Conservation (phyloP, 2,113 vertebrate genomes). For the Atherinomorus stipes region DNA sequence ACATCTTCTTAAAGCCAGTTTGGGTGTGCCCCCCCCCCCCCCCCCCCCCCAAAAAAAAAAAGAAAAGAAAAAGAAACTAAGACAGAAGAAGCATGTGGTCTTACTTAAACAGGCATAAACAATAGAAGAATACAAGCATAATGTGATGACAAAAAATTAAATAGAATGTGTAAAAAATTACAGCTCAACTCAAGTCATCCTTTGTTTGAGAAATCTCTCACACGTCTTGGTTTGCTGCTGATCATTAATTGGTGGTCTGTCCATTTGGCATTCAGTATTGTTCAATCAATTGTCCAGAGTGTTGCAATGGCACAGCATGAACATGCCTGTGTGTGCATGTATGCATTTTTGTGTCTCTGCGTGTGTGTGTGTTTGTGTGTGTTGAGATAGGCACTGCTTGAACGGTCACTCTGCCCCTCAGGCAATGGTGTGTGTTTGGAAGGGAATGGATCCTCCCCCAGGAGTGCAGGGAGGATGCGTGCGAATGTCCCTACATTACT, state of each 20-base stretch:
- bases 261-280: constrained; percentile 64
- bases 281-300: constrained; percentile 71
- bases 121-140: not conserved
- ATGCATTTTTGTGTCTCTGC: constrained; percentile 32
- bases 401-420: constrained; percentile 83
- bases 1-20: constrained; percentile 22
- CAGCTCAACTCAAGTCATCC: constrained; percentile 33
- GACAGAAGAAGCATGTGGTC: constrained; percentile 12
- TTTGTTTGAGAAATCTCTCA: constrained; percentile 46
- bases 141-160: constrained; percentile 1
- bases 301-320: constrained; percentile 51
- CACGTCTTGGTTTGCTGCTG: constrained; percentile 45
- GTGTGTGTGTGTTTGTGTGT: constrained; percentile 38
- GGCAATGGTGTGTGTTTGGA: constrained; percentile 79
- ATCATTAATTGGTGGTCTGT: constrained; percentile 68
- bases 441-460: constrained; percentile 82
- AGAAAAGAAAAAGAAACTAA: not conserved
- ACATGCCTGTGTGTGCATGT: constrained; percentile 33
- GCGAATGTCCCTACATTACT: constrained; percentile 64
- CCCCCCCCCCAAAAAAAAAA: no score
- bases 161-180: no score
- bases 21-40: no score
- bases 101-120: constrained; percentile 19
- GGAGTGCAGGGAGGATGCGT: constrained; percentile 72
- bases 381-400: constrained; percentile 72